These are phyloP conservation scores for Cantharis rufa DNA, from an alignment of 2,888 invertebrate species.

Conservation along the genomic window DNA sequence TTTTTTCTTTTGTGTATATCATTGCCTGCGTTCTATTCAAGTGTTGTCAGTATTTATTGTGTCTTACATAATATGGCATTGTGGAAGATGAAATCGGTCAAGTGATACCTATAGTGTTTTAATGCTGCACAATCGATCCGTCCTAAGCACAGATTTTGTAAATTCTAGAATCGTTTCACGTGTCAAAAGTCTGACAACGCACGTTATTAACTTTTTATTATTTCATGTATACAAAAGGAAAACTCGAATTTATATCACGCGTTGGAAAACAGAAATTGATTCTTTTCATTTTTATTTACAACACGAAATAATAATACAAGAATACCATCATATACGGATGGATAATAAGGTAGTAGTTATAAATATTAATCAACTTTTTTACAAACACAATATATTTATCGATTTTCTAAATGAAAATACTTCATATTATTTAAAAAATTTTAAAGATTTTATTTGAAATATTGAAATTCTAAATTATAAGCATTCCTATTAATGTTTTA, in stretches of 20 bases:
- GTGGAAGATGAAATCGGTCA: not conserved
- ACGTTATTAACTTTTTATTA: slow-evolving; percentile 4
- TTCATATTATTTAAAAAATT: too few species aligned
- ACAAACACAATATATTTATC: too few species aligned
- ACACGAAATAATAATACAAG: not conserved
- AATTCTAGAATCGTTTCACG: slow-evolving; percentile 1
- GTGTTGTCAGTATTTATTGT: slow-evolving; percentile 1
- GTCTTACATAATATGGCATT: not conserved
- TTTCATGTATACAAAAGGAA: slow-evolving; percentile 2
- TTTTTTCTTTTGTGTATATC: slow-evolving; percentile 2
- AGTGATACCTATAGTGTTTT: not conserved
- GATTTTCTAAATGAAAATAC: too few species aligned
- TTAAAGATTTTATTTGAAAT: too few species aligned
- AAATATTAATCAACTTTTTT: not conserved
- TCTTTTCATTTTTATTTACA: not conserved
- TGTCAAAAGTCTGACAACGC: slow-evolving; percentile 1
- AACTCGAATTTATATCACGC: not conserved
- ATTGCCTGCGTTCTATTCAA: not conserved
- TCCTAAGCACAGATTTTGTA: not conserved
- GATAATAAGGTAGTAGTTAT: not conserved
- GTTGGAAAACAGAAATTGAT: not conserved
- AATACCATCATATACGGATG: not conserved
- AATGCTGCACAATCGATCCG: not conserved
- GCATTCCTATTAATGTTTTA: too few species aligned
- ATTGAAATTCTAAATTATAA: too few species aligned